Percentiles rank a stretch among this genome's conserved stretches.
These are phyloP conservation scores for Chascanopsetta lugubris DNA, from an alignment of 2,113 vertebrate genomes.

Conservation along the genomic window DNA sequence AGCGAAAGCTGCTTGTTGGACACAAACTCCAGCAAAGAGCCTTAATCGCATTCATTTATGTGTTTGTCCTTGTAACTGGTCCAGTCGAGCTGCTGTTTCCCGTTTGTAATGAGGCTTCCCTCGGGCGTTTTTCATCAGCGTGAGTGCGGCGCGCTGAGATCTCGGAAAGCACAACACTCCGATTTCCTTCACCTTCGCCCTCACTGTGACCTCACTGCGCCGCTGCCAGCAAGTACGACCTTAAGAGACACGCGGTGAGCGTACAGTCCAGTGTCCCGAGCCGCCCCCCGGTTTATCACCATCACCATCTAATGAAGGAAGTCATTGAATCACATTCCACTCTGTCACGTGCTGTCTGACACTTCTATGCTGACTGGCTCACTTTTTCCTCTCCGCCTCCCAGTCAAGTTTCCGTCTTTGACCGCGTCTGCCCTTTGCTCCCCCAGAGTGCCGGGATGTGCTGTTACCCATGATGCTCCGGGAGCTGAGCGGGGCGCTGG, in stretches of 20 bases:
- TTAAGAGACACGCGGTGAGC: not conserved
- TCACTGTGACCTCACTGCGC: not conserved
- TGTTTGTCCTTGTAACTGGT: not conserved
- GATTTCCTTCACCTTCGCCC: not conserved
- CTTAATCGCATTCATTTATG: not conserved
- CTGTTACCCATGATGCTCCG: conserved; percentile 94
- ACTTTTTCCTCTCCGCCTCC: not conserved
- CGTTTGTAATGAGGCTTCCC: not conserved
- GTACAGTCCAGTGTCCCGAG: not conserved
- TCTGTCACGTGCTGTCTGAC: too few species aligned
- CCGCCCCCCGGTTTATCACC: too few species aligned
- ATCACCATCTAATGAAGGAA: too few species aligned
- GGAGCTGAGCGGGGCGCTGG: conserved; percentile 87
- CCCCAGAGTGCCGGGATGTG: conserved; percentile 92
- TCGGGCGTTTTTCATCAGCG: not conserved
- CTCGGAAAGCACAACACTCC: not conserved
- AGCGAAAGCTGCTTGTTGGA: not conserved
- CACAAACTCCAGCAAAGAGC: not conserved
- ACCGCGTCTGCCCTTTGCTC: conserved; percentile 23
- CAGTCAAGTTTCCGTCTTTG: not conserved
- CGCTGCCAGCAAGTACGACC: not conserved
- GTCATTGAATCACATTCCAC: too few species aligned
- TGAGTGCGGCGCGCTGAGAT: not conserved
- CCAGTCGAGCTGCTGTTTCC: not conserved
- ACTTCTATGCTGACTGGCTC: not conserved